Evolutionary conservation across 2,888 invertebrate genomes (phyloP), one percentile per base, ranked within the genome.

Genomic region (Eristalis arbustorum): DNA sequence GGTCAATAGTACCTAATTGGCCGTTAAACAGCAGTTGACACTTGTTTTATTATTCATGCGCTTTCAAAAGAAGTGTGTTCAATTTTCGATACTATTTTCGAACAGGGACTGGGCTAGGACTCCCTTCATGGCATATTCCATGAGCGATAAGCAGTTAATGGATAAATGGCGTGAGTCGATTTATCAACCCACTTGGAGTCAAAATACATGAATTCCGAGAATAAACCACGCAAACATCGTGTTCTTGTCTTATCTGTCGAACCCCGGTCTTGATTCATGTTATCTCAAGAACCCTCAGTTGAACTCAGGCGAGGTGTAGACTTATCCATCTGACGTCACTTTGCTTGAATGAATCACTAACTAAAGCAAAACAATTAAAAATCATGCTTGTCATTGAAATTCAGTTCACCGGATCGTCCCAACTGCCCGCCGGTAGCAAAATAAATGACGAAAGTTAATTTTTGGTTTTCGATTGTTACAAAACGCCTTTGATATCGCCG

Each of bases 401-500:
- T 59, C 69, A 34, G n/a, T 49, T 14, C 13, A 8, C 18, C 8
- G 25, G 13, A 23, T n/a, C 28, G 66, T n/a, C 49, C 18, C n/a
- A 42, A 42, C 14, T 14, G n/a, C 42, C n/a, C 42, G 42, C 42
- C 42, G 28, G 22, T 5, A 18, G 5, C 57, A 14, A 34, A 57
- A 4, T 5, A 37, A 69, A 34, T 42, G n/a, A 13, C 25, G 69
- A 69, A 69, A 59, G 69, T 59, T 57, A 34, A 49, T 67, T 68
- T 57, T 68, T 68, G 56, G 34, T 57, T 34, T 68, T 57, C 31
- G 6, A 31, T 31, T 31, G 31, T 31, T 31, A 62, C 31, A 18
- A 10, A 68, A 25, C 5, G 13, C 1, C 69, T 69, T 69, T 69
- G 69, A 69, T 40, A 59, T 69, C n/a, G 59, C 69, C 69, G 69